These are phyloP conservation scores for Machimus atricapillus DNA, from an alignment of 2,888 invertebrate species.

Conservation along the genomic window DNA sequence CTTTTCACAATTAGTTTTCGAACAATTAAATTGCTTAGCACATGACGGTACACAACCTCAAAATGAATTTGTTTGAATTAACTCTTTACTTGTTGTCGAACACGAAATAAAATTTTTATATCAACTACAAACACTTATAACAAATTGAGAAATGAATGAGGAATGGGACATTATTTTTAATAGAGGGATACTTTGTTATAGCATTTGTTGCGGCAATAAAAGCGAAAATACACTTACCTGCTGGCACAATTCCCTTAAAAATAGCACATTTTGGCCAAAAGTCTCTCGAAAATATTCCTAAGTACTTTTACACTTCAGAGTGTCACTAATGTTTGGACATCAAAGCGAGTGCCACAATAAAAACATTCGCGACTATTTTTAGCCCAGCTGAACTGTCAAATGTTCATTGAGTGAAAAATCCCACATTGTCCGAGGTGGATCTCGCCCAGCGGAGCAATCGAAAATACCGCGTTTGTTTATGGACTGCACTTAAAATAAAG, in stretches of 20 bases:
- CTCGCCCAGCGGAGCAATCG: neutral
- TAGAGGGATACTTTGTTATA: neutral
- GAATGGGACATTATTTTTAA: neutral
- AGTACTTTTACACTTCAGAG: neutral
- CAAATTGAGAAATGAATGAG: neutral
- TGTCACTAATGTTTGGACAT: neutral
- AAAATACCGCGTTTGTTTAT: neutral
- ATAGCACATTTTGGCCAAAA: neutral
- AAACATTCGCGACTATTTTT: neutral
- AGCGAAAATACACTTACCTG: neutral
- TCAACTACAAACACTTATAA: neutral
- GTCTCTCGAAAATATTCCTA: neutral
- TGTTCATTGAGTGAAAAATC: neutral
- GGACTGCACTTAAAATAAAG: neutral
- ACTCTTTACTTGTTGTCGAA: neutral
- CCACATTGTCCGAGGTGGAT: neutral
- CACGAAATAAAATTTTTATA: neutral
- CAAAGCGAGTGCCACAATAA: conserved; percentile 9
- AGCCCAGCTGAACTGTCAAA: neutral
- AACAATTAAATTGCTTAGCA: neutral
- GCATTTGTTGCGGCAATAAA: neutral
- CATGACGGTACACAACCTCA: neutral
- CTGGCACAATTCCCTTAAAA: neutral
- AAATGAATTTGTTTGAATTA: neutral
- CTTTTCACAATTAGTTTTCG: neutral